Base-by-base conservation (phyloP, 2,113 vertebrate genomes). In the Myiozetetes cayanensis region DNA sequence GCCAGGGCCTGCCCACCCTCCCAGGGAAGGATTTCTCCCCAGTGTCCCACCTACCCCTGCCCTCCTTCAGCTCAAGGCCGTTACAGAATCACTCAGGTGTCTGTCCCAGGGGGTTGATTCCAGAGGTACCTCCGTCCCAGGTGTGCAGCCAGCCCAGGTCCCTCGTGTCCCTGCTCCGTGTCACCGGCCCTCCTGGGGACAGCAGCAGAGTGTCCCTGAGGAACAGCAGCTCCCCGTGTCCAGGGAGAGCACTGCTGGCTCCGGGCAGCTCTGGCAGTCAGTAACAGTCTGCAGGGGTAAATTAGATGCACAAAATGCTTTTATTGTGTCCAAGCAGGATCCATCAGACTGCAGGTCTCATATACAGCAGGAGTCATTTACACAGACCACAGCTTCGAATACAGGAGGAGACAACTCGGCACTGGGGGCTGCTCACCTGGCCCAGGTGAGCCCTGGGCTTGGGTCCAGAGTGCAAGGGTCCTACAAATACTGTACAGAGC, bases 281-380 rank as follows among this genome's bases (percentile, higher is more conserved):
- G 87, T 58, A 95, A 97, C 39, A 41, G 25, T 28, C 78, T 67
- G 58, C 41, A 74, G 59, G 52, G 73, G 8, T 37, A 50, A 43
- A 71, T 89, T 16, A 73, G 97, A 87, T 96, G 96, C 97, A 96
- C 95, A 96, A 96, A 97, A 97, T 91, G 94, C 96, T 94, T 98
- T 98, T 98, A 98, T 98, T 98, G 74, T 87, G 78, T 97, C 94
- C 91, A 97, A 96, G 98, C 97, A 97, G 95, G 91, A 85, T 96
- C 87, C 79, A 87, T 92, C 91, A 79, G 85, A 91, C 86, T 80
- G 87, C 90, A 23, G 66, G 91, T 97, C 75, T 67, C 90, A 59
- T 88, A 94, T 78, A 96, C 92, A 96, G 95, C 93, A 84, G 87
- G 56, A 87, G 77, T 89, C 81, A 61, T 91, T 87, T 78, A 92